Conservation (phyloP, 2,888 invertebrate genomes). For the Parnassius apollo region DNA sequence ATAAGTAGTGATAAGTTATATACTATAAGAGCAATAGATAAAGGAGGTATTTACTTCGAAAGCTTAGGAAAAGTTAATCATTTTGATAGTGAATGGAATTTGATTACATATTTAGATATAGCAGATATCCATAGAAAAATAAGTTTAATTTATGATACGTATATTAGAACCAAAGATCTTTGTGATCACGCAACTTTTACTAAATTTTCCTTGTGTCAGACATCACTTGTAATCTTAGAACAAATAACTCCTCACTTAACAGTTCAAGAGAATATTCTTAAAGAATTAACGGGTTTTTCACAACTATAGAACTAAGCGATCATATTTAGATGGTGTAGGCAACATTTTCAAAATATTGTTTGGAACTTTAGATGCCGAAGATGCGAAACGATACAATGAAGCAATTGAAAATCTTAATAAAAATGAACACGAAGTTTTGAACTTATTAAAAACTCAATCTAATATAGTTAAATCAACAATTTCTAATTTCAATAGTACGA, state of each 20-base stretch:
- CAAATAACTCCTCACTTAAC: constrained; percentile 29
- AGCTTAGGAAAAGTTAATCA: constrained; percentile 33
- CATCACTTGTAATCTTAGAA: constrained; percentile 27
- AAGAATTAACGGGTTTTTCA: constrained; percentile 29
- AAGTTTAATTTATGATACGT: constrained; percentile 28
- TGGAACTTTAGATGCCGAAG: constrained; percentile 25
- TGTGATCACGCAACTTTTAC: constrained; percentile 27
- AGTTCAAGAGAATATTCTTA: constrained; percentile 28
- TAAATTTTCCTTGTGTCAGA: constrained; percentile 26
- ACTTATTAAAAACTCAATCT: constrained; percentile 28
- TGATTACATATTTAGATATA: constrained; percentile 31
- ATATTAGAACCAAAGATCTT: constrained; percentile 27
- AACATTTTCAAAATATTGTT: constrained; percentile 32
- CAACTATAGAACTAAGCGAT: constrained; percentile 28
- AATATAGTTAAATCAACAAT: constrained; percentile 29
- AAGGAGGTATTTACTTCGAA: constrained; percentile 30
- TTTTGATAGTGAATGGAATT: constrained; percentile 32
- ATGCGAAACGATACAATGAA: constrained; percentile 31
- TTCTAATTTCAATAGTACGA: constrained; percentile 28
- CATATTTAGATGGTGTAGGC: constrained; percentile 32
- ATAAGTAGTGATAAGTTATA: constrained; percentile 16
- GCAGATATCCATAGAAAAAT: constrained; percentile 31
- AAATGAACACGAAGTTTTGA: constrained; percentile 30
- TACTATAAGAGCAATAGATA: constrained; percentile 28
- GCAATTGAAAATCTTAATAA: constrained; percentile 29